A percentile compares a stretch with the other conserved stretches of the same genome.
These are phyloP conservation scores for Troglohyphantes excavatus DNA, from an alignment of 2,888 invertebrate species.

Conservation along the genomic window DNA sequence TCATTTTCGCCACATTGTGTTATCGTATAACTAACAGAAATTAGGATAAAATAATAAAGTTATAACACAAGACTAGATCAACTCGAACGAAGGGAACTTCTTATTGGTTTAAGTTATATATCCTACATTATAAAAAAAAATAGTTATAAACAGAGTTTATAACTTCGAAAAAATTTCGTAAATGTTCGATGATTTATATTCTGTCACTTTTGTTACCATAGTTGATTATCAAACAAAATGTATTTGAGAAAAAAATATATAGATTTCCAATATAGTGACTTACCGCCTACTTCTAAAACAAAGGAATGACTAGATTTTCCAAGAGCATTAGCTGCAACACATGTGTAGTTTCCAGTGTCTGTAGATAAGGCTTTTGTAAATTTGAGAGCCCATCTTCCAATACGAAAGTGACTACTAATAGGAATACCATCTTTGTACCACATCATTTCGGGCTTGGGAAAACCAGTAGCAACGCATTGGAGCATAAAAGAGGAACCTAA, in stretches of 20 bases:
- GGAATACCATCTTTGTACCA: slow-evolving; percentile 68
- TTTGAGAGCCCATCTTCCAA: slow-evolving; percentile 82
- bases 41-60: no score
- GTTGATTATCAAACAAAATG: no score
- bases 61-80: no score
- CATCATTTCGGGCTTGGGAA: slow-evolving; percentile 58
- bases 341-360: slow-evolving; percentile 83
- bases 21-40: no score
- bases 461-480: slow-evolving; percentile 65
- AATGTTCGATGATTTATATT: no score
- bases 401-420: slow-evolving; percentile 26
- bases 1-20: no score
- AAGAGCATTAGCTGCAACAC: slow-evolving; percentile 50
- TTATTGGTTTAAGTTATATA: no score
- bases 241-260: background rate
- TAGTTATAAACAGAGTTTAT: no score
- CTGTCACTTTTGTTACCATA: no score
- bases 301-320: slow-evolving; percentile 63
- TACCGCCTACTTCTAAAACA: slow-evolving; percentile 82
- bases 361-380: slow-evolving; percentile 85
- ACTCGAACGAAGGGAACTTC: no score
- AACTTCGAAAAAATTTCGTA: no score
- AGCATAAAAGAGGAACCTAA: slow-evolving; percentile 54
- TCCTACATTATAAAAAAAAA: no score
- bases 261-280: background rate